Conservation (phyloP, 2,113 vertebrate genomes). For the Falco punctatus region DNA sequence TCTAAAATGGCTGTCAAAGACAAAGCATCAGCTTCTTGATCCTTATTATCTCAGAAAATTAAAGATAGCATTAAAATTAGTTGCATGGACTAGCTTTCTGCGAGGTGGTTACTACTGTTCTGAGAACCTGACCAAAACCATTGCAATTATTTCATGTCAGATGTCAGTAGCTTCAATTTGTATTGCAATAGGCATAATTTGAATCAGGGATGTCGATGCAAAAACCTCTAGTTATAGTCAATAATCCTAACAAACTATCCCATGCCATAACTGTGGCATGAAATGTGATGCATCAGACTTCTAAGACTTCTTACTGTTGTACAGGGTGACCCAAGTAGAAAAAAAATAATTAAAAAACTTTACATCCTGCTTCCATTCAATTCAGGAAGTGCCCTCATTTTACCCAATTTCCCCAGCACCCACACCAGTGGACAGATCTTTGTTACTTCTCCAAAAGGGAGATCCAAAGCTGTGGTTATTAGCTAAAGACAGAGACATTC, state of each 20-base stretch:
- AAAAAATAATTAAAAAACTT: neutral
- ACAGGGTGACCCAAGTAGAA: neutral
- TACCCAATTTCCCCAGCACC: neutral
- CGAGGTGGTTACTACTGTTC: neutral
- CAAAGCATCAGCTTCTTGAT: neutral
- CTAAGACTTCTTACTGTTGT: neutral
- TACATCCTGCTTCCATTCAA: neutral
- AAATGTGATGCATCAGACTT: neutral
- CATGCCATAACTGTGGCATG: neutral
- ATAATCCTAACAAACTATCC: neutral
- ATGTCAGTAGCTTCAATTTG: neutral
- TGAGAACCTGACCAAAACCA: neutral
- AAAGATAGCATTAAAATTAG: neutral
- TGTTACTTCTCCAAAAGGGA: neutral
- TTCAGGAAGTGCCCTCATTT: neutral
- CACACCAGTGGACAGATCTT: neutral
- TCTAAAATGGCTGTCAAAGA: neutral
- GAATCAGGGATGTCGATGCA: neutral
- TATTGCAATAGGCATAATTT: neutral
- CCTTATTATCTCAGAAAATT: neutral
- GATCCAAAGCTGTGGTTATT: neutral
- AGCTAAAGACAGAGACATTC: neutral
- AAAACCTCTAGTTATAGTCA: neutral
- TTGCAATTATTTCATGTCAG: neutral
- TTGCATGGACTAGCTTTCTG: neutral